Base-by-base conservation (phyloP, 1,140 invertebrate species). In the Cydia strobilella region DNA sequence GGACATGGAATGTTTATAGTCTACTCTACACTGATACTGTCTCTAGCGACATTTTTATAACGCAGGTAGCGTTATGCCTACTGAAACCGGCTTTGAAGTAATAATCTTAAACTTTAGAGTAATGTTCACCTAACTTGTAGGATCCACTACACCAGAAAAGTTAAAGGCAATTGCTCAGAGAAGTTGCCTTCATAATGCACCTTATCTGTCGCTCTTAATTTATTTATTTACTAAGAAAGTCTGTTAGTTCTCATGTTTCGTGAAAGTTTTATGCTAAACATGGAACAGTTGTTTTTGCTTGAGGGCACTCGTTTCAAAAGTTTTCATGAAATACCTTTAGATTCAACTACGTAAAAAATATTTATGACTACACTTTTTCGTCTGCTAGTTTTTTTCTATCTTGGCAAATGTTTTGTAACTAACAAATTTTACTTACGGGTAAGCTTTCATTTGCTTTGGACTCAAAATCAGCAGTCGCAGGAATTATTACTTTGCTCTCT, bases 261-360 rank as follows among this genome's bases (percentile, higher is more conserved):
- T 23, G 20, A 59, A 59, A 20, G 20, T 59, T 59, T 59, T 59
- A 59, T 59, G 54, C 54, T 10, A 59, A 59, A 10, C 9, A 59
- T 59, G 54, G 20, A 59, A 59, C 54, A 59, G 54, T 59, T 59
- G 54, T 23, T 59, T 59, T 59, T 59, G 54, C 54, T 59, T 3
- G 54, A 59, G 20, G 9, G 54, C 54, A 20, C 54, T 23, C 23
- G 3, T 59, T 59, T 59, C n/a, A 10, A 4, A 59, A 59, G 54
- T 59, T 59, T 59, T 59, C n/a, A 3, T n/a, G 1, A 18, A 51
- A 51, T 51, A 51, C 48, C 48, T 51, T 51, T 18, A 51, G 5
- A 51, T 6, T 59, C 20, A 18, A 10, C 54, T 59, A 23, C 15
- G 9, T 18, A 4, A 7, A 51, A 51, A 51, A 18, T 51, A 59